Evolutionary conservation across 2,113 vertebrate species (phyloP), one percentile per base, ranked within the genome.

Genomic region (Cryptotis parvus): DNA sequence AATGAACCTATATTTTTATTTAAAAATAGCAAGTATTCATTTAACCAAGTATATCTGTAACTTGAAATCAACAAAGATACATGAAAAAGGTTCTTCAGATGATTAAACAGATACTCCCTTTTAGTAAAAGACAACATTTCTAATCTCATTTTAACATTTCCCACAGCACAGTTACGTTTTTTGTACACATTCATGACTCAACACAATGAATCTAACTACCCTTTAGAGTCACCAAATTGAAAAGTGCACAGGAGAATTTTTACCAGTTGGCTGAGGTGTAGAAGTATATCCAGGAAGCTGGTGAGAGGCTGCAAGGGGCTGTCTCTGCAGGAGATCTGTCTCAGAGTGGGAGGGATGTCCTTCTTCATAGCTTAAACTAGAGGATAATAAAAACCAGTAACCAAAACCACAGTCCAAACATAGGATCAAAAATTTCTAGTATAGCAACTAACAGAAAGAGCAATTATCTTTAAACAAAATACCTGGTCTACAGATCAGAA

Each of bases 291-390:
- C 98, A 96, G 99, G 97, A 96, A 98, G 98, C 97, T 99, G 99
- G 97, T 99, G 98, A 95, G 98, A 98, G 92, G 98, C 98, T 94
- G 98, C 97, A 93, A 99, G 99, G 91, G 98, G 98, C 96, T 99
- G 99, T 96, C 99, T 98, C 96, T 99, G 99, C 96, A 99, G 98
- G 96, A 99, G 98, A 95, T 99, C 99, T 83, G 99, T 96, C 97
- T 99, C 99, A 93, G 99, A 98, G 92, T 98, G 98, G 88, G 98
- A 97, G 94, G 98, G 96, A 95, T 98, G 98, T 96, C 98, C 98
- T 95, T 98, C 98, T 98, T 98, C 99, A 99, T 99, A 99, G 98
- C 98, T 99, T 97, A 99, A 98, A 96, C 98, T 99, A 97, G 80
- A 95, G 94, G 94, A 97, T 94, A 97, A 95, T 26, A 95, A 96